These are phyloP conservation scores for Poeciliopsis prolifica DNA, from an alignment of 2,113 vertebrate species.

Conservation along the genomic window DNA sequence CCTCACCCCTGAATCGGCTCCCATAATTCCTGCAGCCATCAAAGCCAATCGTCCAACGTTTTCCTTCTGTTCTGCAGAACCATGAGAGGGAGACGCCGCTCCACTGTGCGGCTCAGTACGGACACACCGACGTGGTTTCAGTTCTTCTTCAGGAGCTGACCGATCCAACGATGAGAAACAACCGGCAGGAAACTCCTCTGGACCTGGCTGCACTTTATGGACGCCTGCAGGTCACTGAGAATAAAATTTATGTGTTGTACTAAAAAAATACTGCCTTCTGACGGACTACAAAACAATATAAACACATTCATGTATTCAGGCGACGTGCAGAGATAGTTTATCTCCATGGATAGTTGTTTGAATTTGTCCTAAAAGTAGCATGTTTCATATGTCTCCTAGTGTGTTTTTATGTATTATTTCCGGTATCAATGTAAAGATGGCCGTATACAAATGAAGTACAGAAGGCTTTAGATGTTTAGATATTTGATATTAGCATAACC, in stretches of 20 bases:
- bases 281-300: background rate
- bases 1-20: constrained; percentile 4
- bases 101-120: constrained; percentile 95
- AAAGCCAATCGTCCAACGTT: background rate
- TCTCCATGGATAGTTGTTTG: too few relatives aligned
- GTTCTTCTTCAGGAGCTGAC: constrained; percentile 93
- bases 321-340: too few relatives aligned
- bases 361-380: too few relatives aligned
- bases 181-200: constrained; percentile 90
- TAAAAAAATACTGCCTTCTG: background rate
- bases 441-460: too few relatives aligned
- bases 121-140: constrained; percentile 93
- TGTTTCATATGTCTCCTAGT: too few relatives aligned
- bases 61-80: constrained; percentile 80
- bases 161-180: constrained; percentile 94
- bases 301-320: background rate
- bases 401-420: too few relatives aligned
- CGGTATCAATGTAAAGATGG: too few relatives aligned
- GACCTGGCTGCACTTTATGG: constrained; percentile 95
- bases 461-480: too few relatives aligned
- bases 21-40: constrained; percentile 18
- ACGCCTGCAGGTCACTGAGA: constrained; percentile 80
- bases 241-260: background rate
- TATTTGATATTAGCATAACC: too few relatives aligned
- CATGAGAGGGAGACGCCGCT: constrained; percentile 94